Conservation (phyloP, 2,113 vertebrate genomes). For the Corydoras maculifer region DNA sequence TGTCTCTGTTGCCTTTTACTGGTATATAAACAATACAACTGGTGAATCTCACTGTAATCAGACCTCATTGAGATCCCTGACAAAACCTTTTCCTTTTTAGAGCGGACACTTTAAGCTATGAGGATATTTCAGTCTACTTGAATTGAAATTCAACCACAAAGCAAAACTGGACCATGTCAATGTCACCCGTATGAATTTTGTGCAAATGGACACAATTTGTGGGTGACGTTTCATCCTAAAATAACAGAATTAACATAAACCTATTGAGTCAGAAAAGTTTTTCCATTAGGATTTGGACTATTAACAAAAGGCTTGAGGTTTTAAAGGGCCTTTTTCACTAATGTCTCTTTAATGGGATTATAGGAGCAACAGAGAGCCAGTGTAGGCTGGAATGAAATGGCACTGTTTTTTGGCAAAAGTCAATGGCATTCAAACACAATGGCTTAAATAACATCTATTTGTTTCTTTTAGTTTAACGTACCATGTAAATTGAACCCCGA, state of each 20-base stretch:
- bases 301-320: conserved; percentile 22
- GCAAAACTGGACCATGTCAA: background rate
- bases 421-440: conserved; percentile 42
- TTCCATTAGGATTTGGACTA: conserved; percentile 21
- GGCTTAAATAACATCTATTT: conserved; percentile 24
- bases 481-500: no score
- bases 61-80: background rate
- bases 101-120: background rate
- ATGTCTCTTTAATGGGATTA: background rate
- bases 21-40: background rate
- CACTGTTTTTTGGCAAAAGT: conserved; percentile 9
- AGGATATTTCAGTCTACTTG: conserved; percentile 6
- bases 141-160: conserved; percentile 15
- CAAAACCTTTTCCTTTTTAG: background rate
- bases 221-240: conserved; percentile 1
- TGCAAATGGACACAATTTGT: conserved; percentile 18
- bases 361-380: conserved; percentile 10
- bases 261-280: conserved; percentile 20
- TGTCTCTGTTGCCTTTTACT: no score
- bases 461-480: background rate
- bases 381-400: conserved; percentile 6
- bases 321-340: conserved; percentile 7
- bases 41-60: background rate
- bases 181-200: conserved; percentile 1
- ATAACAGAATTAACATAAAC: conserved; percentile 12